Conservation (phyloP, 2,888 invertebrate species). For the Drepanosiphum platanoidis region DNA sequence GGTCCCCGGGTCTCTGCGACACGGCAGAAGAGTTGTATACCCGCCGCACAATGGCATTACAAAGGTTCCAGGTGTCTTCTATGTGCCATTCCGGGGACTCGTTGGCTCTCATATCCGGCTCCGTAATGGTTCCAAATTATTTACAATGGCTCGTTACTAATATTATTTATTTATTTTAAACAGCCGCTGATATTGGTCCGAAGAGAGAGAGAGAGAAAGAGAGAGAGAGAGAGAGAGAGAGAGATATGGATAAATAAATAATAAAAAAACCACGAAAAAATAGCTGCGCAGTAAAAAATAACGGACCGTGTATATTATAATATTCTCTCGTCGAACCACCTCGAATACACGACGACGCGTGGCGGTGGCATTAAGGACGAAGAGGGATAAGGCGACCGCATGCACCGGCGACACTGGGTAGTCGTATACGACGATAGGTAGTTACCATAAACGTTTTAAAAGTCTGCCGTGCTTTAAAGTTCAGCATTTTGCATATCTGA, state of each 20-base stretch:
- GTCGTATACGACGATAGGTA: too few species aligned
- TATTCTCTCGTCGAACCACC: slow-evolving; percentile 23
- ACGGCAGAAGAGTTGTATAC: slow-evolving; percentile 52
- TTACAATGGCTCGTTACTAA: slow-evolving; percentile 55
- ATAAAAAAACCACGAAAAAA: too few species aligned
- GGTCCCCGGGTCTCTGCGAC: slow-evolving; percentile 23
- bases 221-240: too few species aligned
- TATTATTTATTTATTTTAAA: slow-evolving; percentile 51
- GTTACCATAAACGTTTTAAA: slow-evolving; percentile 45
- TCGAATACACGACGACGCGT: too few species aligned
- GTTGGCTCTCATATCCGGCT: slow-evolving; percentile 48
- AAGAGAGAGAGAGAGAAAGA: too few species aligned
- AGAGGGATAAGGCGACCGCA: slow-evolving; percentile 19
- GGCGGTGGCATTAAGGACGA: slow-evolving; percentile 20
- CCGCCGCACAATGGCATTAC: slow-evolving; percentile 51
- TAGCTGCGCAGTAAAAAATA: slow-evolving; percentile 43
- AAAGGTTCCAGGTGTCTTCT: slow-evolving; percentile 60
- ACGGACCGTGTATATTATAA: too few species aligned
- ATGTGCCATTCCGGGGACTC: slow-evolving; percentile 58
- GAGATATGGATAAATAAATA: too few species aligned
- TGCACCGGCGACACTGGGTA: slow-evolving; percentile 32
- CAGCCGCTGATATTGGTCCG: slow-evolving; percentile 59
- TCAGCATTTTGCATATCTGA: slow-evolving; percentile 22
- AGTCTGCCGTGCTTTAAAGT: slow-evolving; percentile 46
- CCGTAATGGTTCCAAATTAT: slow-evolving; percentile 53